Evolutionary conservation across 2,888 invertebrate genomes (phyloP), one percentile per base, ranked within the genome.

Genomic region (Cerastoderma edule): DNA sequence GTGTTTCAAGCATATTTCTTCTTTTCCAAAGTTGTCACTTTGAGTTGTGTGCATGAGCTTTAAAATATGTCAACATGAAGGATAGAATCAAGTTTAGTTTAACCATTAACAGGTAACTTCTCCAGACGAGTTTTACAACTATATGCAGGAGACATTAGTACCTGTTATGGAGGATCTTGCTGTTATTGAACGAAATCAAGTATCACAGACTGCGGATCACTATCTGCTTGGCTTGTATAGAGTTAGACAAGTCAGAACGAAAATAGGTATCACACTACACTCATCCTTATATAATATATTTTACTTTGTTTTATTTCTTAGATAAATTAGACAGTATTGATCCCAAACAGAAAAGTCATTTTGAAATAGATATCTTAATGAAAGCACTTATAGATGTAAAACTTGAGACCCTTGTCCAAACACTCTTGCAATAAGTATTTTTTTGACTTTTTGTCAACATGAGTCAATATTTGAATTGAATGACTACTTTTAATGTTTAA

Each of bases 191-290:
- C 60, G 77, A 60, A 65, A 73, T 19, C 68, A 68, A 44, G 69
- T 72, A 13, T 75, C 82, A 32, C 71, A 72, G 33, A 82, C 78
- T 44, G 66, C 72, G 19, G 71, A 67, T 28, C 82, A 78, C 57
- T 74, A 75, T 63, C 68, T 85, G 19, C 33, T 88, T 19, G 87
- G 88, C 27, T 68, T 70, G 28, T 80, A 78, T 46, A 78, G 87
- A 53, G 50, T 88, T 1, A 74, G 87, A 66, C 88, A 88, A 65
- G 67, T 86, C 24, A 68, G 88, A 32, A 60, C 81, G 2, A 56
- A 70, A 32, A 30, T 60, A 71, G 85, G 85, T 84, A 75, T 4
- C 4, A 65, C 68, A 71, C 35, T 60, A 73, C 68, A 54, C 64
- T 46, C 68, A 0, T 78, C 69, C 64, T 39, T 44, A 19, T 66